Evolutionary conservation across 1,140 invertebrate species (phyloP).

Genomic region (Formica exsecta): DNA sequence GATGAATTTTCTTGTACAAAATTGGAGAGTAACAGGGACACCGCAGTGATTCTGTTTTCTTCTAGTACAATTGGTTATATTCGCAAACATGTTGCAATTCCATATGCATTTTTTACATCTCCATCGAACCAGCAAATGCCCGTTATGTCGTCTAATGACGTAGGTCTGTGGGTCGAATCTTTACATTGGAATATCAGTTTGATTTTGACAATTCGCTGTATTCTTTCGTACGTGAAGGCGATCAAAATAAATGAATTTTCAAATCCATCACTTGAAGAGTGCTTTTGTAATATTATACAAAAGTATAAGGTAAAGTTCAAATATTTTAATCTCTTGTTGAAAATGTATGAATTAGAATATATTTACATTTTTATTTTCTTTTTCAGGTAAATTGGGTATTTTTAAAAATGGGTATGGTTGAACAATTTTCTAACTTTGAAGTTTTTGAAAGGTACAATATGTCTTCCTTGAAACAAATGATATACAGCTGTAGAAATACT

Average conservation of each 20-base stretch:
- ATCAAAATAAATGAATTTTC: not conserved
- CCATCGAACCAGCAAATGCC: not conserved
- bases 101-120: not conserved
- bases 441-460: not conserved
- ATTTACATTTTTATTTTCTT: not conserved
- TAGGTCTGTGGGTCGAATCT: not conserved
- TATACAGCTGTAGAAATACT: not conserved
- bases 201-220: not conserved
- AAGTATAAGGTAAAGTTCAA: not conserved
- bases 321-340: too few species aligned
- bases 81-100: not conserved
- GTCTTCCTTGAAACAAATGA: not conserved
- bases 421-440: not conserved
- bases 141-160: not conserved
- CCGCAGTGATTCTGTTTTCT: not conserved
- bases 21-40: conserved; percentile 3
- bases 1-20: not conserved
- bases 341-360: too few species aligned
- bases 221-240: not conserved
- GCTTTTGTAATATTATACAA: not conserved
- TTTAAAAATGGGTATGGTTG: not conserved
- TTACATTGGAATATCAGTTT: not conserved
- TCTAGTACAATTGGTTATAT: too few species aligned
- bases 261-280: too few species aligned
- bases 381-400: conserved; percentile 2